Evolutionary conservation across 1,140 invertebrate species (phyloP).

Genomic region (Delia radicum): DNA sequence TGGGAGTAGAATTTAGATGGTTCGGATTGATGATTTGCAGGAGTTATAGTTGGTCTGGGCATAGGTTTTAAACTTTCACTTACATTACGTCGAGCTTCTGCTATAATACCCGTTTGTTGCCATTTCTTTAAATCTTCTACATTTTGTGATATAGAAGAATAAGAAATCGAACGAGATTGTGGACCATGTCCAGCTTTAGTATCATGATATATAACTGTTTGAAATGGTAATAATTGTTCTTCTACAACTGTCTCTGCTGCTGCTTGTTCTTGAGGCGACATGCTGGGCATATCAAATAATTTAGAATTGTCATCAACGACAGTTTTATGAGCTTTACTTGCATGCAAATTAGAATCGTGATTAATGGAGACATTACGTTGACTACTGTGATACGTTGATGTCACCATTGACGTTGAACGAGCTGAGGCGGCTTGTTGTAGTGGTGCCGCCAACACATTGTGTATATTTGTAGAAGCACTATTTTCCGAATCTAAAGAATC

Average conservation of each 20-base stretch:
- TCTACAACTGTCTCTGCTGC: constrained; percentile 18
- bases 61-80: constrained; percentile 47
- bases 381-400: constrained; percentile 33
- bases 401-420: constrained; percentile 27
- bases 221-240: constrained; percentile 46
- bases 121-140: constrained; percentile 50
- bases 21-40: constrained; percentile 44
- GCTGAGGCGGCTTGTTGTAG: constrained; percentile 29
- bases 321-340: background rate
- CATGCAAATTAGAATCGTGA: constrained; percentile 25
- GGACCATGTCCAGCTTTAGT: constrained; percentile 54
- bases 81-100: constrained; percentile 51
- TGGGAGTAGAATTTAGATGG: constrained; percentile 58
- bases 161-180: constrained; percentile 58
- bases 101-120: constrained; percentile 45
- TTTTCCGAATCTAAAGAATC: constrained; percentile 40
- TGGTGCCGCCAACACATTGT: constrained; percentile 47
- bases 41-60: constrained; percentile 1
- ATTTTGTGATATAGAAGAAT: constrained; percentile 58
- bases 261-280: background rate
- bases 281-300: no score
- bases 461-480: constrained; percentile 47
- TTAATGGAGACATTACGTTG: constrained; percentile 33
- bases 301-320: no score
- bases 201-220: constrained; percentile 62